Conservation (phyloP, 2,888 invertebrate species). For the Lumbricus terrestris region DNA sequence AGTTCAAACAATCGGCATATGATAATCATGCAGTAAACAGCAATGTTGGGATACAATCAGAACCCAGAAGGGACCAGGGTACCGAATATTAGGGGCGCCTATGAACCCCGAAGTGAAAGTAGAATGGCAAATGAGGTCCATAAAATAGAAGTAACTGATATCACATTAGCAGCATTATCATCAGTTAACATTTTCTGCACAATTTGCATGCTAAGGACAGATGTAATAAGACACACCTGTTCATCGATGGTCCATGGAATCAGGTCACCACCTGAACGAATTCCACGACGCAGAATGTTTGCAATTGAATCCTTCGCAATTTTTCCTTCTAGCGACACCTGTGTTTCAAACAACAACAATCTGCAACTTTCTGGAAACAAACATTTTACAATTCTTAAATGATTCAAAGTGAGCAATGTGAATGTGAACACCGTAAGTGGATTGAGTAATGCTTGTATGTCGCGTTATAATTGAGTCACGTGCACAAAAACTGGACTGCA, state of each 20-base stretch:
- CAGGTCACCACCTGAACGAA: conserved; percentile 72
- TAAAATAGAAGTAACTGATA: background rate
- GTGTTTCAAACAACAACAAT: conserved; percentile 68
- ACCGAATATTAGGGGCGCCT: no score
- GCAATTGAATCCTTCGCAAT: conserved; percentile 70
- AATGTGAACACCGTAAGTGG: background rate
- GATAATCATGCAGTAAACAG: no score
- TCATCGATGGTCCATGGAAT: conserved; percentile 98
- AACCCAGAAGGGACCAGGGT: no score
- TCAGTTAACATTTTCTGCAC: background rate
- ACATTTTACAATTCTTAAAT: conserved; percentile 19
- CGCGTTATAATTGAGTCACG: background rate
- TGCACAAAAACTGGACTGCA: no score
- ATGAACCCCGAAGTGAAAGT: no score
- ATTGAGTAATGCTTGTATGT: background rate
- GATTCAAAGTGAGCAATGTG: background rate
- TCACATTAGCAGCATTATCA: background rate
- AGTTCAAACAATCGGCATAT: no score
- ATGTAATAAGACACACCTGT: conserved; percentile 66
- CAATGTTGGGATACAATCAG: no score
- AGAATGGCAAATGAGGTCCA: no score
- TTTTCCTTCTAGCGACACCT: conserved; percentile 72
- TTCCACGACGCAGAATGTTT: conserved; percentile 79
- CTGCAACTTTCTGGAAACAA: conserved; percentile 59
- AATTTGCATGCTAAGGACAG: background rate